phyloP scores from a whole-genome alignment of 2,113 vertebrate genomes.

The Eptesicus fuscus region DNA sequence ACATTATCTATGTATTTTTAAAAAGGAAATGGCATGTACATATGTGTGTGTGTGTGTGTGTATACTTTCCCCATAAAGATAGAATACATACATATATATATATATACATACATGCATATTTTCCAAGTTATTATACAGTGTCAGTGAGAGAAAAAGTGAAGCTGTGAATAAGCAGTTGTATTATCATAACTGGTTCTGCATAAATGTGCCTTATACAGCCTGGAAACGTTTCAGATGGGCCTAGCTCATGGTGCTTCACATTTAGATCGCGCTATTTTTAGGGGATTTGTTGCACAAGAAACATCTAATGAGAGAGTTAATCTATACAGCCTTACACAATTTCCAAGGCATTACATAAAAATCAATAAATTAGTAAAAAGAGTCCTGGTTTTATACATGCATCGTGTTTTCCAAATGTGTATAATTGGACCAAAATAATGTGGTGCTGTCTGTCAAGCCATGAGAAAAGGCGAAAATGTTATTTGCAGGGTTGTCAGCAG shows the following conservation, averaged over 20 bases:
- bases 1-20: not conserved
- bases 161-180: not conserved
- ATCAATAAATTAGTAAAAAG: slow-evolving; percentile 15
- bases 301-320: not conserved
- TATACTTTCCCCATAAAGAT: not conserved
- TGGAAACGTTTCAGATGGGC: not conserved
- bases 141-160: not conserved
- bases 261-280: not conserved
- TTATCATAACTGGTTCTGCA: not conserved
- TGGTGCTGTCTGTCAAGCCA: not conserved
- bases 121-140: not conserved
- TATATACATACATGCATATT: not conserved
- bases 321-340: not conserved
- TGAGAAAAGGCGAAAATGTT: not conserved
- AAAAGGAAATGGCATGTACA: not conserved
- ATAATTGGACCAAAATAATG: not conserved
- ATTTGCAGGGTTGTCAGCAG: not conserved
- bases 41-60: not conserved
- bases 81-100: not conserved
- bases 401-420: slow-evolving; percentile 1
- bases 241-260: not conserved
- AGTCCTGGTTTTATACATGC: not conserved
- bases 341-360: slow-evolving; percentile 12
- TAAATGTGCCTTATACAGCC: not conserved
- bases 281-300: not conserved